Evolutionary conservation across 2,888 invertebrate genomes (phyloP).

Genomic region (Leptinotarsa rubiginosa): DNA sequence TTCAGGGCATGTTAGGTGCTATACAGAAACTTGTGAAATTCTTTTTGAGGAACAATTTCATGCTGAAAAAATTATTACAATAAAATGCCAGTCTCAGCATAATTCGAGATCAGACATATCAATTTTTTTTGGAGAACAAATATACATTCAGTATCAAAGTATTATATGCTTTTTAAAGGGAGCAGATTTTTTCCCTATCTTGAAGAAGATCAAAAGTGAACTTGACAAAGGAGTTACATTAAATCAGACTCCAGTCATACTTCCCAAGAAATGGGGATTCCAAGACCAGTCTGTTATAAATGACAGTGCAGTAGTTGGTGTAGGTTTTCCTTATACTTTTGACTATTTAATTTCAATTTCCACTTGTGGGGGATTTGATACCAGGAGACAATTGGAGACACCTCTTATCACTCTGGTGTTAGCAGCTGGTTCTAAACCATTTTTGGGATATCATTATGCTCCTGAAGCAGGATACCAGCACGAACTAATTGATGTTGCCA

Average conservation of each 20-base stretch:
- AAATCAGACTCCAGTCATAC: conserved; percentile 46
- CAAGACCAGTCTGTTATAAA: conserved; percentile 78
- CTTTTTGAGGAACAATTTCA: conserved; percentile 87
- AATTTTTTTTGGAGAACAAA: conserved; percentile 72
- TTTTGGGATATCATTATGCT: conserved; percentile 89
- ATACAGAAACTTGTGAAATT: conserved; percentile 87
- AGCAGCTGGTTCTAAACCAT: conserved; percentile 85
- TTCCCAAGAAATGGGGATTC: conserved; percentile 90
- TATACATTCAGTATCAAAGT: conserved; percentile 79
- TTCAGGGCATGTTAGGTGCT: conserved; percentile 87
- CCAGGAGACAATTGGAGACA: conserved; percentile 79
- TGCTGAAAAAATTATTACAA: conserved; percentile 79
- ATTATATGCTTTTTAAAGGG: conserved; percentile 82
- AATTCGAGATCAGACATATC: conserved; percentile 65
- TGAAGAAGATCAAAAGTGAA: conserved; percentile 82
- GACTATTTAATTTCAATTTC: conserved; percentile 89
- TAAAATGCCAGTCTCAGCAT: conserved; percentile 82
- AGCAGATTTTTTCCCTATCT: conserved; percentile 81
- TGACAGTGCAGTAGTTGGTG: conserved; percentile 83
- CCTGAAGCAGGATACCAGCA: conserved; percentile 88
- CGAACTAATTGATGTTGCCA: conserved; percentile 81
- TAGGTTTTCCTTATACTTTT: conserved; percentile 80
- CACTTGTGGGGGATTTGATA: conserved; percentile 79
- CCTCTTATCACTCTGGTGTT: conserved; percentile 82
- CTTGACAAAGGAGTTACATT: conserved; percentile 72